Percentiles rank a stretch among this genome's conserved stretches.
These are phyloP conservation scores for Menidia beryllina DNA, from an alignment of 2,113 vertebrate species.

Conservation along the genomic window DNA sequence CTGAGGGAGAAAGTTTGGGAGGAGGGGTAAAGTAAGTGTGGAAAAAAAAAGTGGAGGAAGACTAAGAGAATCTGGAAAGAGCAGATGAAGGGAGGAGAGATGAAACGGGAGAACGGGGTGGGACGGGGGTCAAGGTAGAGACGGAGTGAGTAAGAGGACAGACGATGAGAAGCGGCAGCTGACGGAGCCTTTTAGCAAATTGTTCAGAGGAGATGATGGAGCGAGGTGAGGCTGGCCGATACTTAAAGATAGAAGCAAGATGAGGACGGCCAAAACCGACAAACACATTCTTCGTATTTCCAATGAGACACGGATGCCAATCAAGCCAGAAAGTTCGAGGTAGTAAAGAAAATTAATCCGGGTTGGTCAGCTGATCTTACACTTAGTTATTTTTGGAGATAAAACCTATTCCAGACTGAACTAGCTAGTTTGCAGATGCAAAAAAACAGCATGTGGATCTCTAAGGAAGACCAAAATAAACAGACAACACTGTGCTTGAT, in stretches of 20 bases:
- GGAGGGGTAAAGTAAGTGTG: background rate
- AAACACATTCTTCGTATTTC: no score
- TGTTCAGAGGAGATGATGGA: background rate
- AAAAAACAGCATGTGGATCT: background rate
- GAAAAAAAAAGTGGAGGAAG: background rate
- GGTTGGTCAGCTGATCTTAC: no score
- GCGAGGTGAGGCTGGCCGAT: background rate
- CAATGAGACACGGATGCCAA: no score
- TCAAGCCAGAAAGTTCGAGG: no score
- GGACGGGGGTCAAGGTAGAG: background rate
- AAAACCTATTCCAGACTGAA: no score
- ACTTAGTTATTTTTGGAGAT: no score
- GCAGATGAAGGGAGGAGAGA: background rate
- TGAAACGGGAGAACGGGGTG: no score
- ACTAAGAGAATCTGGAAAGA: slow-evolving; percentile 9
- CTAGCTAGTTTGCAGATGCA: no score
- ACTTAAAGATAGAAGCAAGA: background rate
- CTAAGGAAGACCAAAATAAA: background rate
- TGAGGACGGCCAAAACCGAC: background rate
- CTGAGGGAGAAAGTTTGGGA: background rate
- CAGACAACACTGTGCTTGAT: background rate
- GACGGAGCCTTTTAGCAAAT: slow-evolving; percentile 3
- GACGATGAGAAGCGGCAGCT: background rate
- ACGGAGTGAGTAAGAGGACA: background rate
- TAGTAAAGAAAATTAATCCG: no score